These are phyloP conservation scores for Chascanopsetta lugubris DNA, from an alignment of 2,113 vertebrate genomes.

Conservation along the genomic window DNA sequence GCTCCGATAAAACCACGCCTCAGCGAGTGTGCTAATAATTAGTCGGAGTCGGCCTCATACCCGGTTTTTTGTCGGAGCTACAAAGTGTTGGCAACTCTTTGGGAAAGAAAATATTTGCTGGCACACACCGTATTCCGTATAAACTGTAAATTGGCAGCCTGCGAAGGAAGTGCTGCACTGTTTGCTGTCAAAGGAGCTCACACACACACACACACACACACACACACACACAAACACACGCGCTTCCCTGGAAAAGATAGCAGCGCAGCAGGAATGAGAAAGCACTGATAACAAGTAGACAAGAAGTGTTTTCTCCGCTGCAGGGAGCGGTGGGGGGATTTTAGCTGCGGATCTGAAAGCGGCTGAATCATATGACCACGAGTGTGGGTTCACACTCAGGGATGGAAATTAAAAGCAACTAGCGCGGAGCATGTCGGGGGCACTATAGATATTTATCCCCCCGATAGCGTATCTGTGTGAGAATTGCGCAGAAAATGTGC, in stretches of 20 bases:
- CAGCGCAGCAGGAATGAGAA: slow-evolving; percentile 37
- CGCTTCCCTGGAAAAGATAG: slow-evolving; percentile 32
- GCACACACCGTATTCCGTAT: slow-evolving; percentile 34
- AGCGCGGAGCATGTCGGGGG: slow-evolving; percentile 4
- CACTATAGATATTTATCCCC: slow-evolving; percentile 19
- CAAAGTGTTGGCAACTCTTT: slow-evolving; percentile 30
- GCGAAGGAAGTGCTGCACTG: slow-evolving; percentile 36
- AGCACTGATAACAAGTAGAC: slow-evolving; percentile 45
- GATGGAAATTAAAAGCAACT: slow-evolving; percentile 35
- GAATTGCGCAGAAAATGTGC: slow-evolving; percentile 22
- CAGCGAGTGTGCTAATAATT: slow-evolving; percentile 19
- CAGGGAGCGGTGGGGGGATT: slow-evolving; percentile 19
- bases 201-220: slow-evolving; percentile 16
- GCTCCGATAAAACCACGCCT: slow-evolving; percentile 23
- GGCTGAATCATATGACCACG: slow-evolving; percentile 13
- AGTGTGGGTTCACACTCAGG: slow-evolving; percentile 23
- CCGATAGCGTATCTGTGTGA: slow-evolving; percentile 20
- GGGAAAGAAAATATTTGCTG: slow-evolving; percentile 39
- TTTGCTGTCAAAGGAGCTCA: slow-evolving; percentile 50
- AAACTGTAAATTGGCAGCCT: slow-evolving; percentile 39
- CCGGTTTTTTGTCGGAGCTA: slow-evolving; percentile 18
- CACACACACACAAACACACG: slow-evolving; percentile 17
- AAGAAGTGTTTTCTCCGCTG: slow-evolving; percentile 25
- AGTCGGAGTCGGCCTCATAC: slow-evolving; percentile 17
- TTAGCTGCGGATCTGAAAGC: slow-evolving; percentile 18